Conservation (phyloP, 2,888 invertebrate genomes). For the Escarpia spicata region DNA sequence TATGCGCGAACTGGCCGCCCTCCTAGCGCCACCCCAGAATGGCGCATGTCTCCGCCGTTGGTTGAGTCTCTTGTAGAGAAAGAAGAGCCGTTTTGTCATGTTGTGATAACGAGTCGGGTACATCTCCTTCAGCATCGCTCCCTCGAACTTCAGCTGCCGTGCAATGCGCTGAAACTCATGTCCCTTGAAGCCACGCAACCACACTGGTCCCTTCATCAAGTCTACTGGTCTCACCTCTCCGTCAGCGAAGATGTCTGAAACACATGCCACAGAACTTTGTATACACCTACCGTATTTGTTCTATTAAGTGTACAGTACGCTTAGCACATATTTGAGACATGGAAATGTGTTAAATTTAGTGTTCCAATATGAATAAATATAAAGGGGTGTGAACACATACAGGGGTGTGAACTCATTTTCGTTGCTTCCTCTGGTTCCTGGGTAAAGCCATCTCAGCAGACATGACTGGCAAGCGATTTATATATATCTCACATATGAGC, state of each 20-base stretch:
- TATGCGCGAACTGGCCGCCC: constrained; percentile 29
- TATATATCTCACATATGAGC: too few relatives aligned
- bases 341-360: too few relatives aligned
- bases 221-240: constrained; percentile 84
- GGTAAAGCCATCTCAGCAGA: too few relatives aligned
- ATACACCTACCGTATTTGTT: background rate
- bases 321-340: too few relatives aligned
- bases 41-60: constrained; percentile 36
- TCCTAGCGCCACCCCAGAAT: constrained; percentile 34
- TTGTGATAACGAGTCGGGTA: constrained; percentile 54
- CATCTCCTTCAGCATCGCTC: constrained; percentile 46
- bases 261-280: background rate
- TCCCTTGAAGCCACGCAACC: constrained; percentile 88
- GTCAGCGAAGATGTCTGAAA: constrained; percentile 83
- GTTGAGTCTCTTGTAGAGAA: constrained; percentile 58
- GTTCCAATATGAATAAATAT: too few relatives aligned
- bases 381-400: too few relatives aligned
- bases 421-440: too few relatives aligned
- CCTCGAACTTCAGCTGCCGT: constrained; percentile 52
- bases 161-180: constrained; percentile 74
- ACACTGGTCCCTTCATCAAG: constrained; percentile 83
- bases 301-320: background rate
- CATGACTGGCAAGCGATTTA: too few relatives aligned
- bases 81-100: constrained; percentile 54
- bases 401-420: too few relatives aligned